Evolutionary conservation across 2,888 invertebrate species (phyloP).

Genomic region (Philaethria dido): DNA sequence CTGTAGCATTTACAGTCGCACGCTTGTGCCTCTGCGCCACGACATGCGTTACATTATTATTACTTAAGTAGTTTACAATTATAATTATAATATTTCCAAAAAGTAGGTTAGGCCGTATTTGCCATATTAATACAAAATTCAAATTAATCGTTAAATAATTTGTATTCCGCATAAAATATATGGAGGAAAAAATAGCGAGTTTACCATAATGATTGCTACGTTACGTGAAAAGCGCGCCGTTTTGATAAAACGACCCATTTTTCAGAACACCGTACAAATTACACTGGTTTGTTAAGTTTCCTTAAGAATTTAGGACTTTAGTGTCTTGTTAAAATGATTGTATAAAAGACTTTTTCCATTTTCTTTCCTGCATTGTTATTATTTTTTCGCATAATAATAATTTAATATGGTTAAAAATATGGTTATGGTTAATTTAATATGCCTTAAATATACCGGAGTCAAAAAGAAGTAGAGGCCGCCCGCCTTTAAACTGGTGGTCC

Average conservation of each 20-base stretch:
- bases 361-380: not conserved
- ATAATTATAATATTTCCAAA: too few species aligned
- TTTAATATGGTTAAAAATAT: too few species aligned
- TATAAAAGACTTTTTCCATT: not conserved
- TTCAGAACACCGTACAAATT: slow-evolving; percentile 15
- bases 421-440: too few species aligned
- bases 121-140: not conserved
- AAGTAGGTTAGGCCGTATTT: too few species aligned
- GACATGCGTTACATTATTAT: too few species aligned
- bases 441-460: too few species aligned
- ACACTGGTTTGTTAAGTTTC: slow-evolving; percentile 18
- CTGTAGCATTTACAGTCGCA: too few species aligned
- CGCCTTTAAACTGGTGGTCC: too few species aligned
- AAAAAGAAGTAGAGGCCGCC: too few species aligned
- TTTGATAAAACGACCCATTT: slow-evolving; percentile 15
- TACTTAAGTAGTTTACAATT: too few species aligned
- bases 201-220: slow-evolving; percentile 17
- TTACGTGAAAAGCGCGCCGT: slow-evolving; percentile 1
- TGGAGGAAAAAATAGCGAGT: slow-evolving; percentile 11
- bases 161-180: not conserved
- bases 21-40: too few species aligned
- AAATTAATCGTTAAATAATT: not conserved
- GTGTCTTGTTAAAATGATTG: not conserved
- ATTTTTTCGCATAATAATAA: not conserved
- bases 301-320: not conserved